Base-by-base conservation (phyloP, 2,888 invertebrate species). In the Caenorhabditis angaria region DNA sequence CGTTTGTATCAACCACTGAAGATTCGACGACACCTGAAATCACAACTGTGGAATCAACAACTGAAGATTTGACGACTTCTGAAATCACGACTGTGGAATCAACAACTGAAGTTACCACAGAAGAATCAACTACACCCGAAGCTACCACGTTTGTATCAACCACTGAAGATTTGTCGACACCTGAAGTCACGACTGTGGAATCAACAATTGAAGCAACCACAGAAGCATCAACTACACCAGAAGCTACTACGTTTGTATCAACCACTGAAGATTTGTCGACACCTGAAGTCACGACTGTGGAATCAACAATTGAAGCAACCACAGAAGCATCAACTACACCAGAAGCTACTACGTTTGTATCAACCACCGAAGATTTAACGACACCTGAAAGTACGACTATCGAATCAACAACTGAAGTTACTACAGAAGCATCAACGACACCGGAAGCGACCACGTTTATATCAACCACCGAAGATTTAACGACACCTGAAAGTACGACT, bases 291-390 rank as follows among this genome's bases (percentile, higher is more conserved):
- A 25, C 27, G 8, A 29, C 27, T 6, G 18, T 10, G 27, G 25
- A 20, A 3, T 6, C 61, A 20, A 63, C 67, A 20, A 64, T 57
- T 32, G 57, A 57, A 56, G 24, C 58, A 0, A 68, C 62, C 35
- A 41, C 35, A 2, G 61, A 61, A 3, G 55, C 68, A 1, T 63
- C 68, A 1, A 59, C 58, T 25, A 20, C 56, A 14, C 69, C 71
- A 20, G n/a, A n/a, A n/a, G 32, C 71, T 14, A 70, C 66, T 1
- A 70, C 70, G 25, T 68, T 65, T 10, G 61, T 57, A 24, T 20
- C 58, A 1, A 66, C 72, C 24, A 71, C 50, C 32, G 58, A 61
- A 2, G 54, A n/a, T n/a, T n/a, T n/a, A n/a, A n/a, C n/a, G n/a
- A n/a, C n/a, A n/a, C n/a, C n/a, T n/a, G n/a, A 66, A 20, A 70